phyloP scores from a whole-genome alignment of 2,113 vertebrate genomes.

The Oryzias celebensis region DNA sequence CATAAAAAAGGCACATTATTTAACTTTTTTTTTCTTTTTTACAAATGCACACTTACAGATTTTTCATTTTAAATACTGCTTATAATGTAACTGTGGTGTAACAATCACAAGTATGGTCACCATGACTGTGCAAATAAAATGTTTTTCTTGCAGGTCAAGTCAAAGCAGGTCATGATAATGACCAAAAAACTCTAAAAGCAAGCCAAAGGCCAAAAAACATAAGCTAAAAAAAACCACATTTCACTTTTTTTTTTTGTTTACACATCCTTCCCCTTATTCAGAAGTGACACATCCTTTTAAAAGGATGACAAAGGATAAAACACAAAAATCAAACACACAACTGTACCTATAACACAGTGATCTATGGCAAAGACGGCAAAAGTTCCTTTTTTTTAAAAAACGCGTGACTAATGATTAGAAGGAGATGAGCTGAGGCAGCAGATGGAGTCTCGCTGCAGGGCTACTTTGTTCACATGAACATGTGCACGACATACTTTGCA shows the following conservation, averaged over 20 bases:
- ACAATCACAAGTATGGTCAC: neutral
- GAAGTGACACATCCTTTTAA: neutral
- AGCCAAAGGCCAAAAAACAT: conserved; percentile 10
- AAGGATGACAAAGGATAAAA: neutral
- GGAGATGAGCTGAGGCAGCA: conserved; percentile 4
- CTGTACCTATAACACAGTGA: neutral
- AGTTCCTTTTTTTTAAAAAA: neutral
- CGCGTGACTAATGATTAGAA: conserved; percentile 51
- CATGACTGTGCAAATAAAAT: conserved; percentile 21
- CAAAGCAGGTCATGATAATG: conserved; percentile 16
- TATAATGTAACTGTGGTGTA: too few species aligned
- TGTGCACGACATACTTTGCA: neutral
- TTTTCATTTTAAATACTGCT: too few species aligned
- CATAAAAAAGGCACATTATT: too few species aligned
- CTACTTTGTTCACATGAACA: conserved; percentile 12
- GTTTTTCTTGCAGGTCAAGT: neutral
- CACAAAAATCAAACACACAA: neutral
- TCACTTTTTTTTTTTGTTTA: conserved; percentile 42
- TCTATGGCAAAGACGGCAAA: neutral
- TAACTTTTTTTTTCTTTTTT: too few species aligned
- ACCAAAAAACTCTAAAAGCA: conserved; percentile 23
- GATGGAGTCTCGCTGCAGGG: conserved; percentile 14
- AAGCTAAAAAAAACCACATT: conserved; percentile 12
- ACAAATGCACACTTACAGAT: too few species aligned
- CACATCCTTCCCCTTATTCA: neutral